These are phyloP conservation scores for Microctenopoma stevenorrisi DNA, from an alignment of 2,797 vertebrate genomes.

Conservation along the genomic window DNA sequence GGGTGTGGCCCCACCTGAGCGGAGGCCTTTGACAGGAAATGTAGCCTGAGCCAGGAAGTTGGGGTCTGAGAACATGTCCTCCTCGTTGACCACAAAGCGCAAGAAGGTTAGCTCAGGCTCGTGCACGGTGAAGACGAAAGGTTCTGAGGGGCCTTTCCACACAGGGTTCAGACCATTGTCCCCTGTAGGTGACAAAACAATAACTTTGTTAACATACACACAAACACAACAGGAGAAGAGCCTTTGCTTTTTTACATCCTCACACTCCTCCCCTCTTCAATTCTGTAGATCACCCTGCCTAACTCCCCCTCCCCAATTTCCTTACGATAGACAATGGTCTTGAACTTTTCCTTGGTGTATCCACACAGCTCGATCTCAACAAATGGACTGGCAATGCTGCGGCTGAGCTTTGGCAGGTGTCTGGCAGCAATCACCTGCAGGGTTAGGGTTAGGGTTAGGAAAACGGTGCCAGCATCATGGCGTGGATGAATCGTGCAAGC, in stretches of 20 bases:
- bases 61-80: constrained; percentile 99
- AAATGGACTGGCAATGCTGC: constrained; percentile 95
- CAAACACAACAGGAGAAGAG: not conserved
- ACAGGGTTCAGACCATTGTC: constrained; percentile 96
- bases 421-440: constrained; percentile 92
- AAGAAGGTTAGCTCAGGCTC: constrained; percentile 93
- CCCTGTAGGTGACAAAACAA: constrained; percentile 74
- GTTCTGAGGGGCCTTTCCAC: constrained; percentile 87
- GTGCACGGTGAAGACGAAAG: constrained; percentile 88
- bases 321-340: constrained; percentile 94
- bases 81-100: constrained; percentile 96
- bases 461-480: too few species aligned
- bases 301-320: not conserved
- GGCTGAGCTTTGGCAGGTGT: constrained; percentile 92
- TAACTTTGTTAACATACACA: constrained; percentile 2
- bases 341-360: constrained; percentile 92
- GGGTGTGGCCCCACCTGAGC: constrained; percentile 85
- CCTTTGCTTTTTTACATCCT: too few species aligned
- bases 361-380: constrained; percentile 97
- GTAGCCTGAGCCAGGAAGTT: constrained; percentile 97
- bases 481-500: too few species aligned
- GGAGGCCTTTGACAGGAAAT: constrained; percentile 93
- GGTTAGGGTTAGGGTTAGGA: too few species aligned
- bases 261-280: not conserved
- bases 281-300: not conserved